phyloP scores from a whole-genome alignment of 2,113 vertebrate species.

The Stegostoma tigrinum region DNA sequence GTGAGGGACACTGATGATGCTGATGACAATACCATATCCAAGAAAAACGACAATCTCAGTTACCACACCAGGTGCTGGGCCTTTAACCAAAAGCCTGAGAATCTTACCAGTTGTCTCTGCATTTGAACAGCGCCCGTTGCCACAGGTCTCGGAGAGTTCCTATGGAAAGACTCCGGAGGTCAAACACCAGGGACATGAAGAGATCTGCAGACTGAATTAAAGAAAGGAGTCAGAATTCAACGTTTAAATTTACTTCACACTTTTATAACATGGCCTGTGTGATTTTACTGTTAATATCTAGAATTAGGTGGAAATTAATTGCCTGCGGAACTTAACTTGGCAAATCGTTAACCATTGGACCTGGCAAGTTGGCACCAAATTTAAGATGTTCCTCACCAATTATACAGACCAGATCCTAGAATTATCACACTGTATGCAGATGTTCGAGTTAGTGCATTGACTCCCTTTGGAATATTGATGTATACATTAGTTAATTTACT shows the following conservation, averaged over 20 bases:
- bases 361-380: background rate
- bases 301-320: background rate
- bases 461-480: background rate
- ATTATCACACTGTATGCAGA: background rate
- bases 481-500: background rate
- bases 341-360: background rate
- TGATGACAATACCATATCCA: background rate
- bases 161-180: constrained; percentile 58
- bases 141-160: constrained; percentile 58
- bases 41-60: background rate
- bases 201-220: constrained; percentile 56
- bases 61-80: background rate
- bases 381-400: background rate
- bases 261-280: background rate
- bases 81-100: background rate
- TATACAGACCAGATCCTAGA: background rate
- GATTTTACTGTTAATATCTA: background rate
- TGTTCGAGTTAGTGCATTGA: background rate
- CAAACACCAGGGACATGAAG: constrained; percentile 62
- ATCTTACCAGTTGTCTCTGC: constrained; percentile 66
- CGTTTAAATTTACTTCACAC: background rate
- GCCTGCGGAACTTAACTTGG: background rate
- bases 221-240: background rate
- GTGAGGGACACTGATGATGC: too few relatives aligned
- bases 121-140: constrained; percentile 65